Base-by-base conservation (phyloP, 2,888 invertebrate species). In the Neoscelio sp. region DNA sequence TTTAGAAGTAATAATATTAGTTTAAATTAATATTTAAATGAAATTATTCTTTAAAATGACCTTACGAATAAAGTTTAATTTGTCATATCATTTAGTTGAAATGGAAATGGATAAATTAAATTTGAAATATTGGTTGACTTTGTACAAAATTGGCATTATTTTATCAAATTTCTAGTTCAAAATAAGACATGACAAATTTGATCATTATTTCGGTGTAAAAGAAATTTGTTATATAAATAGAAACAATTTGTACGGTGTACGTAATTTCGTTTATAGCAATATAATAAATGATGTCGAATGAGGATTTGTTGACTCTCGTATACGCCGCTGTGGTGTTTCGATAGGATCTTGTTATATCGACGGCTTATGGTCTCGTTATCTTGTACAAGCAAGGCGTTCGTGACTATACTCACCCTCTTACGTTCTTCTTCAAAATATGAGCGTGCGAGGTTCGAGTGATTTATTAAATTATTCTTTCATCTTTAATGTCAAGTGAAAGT, bases 281-380 rank as follows among this genome's bases (percentile, higher is more conserved):
- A 48, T 65, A 65, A 71, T 42, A 78, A 74, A 74, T 74, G 74
- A 75, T 44, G 64, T 70, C 60, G 60, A 79, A 81, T 82, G 81
- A 83, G 78, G 76, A 82, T 75, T 73, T 71, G 71, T 80, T 68
- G 75, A 62, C 73, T 70, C 79, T 65, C 46, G 48, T 68, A 13
- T 33, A 65, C 44, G 58, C 48, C 62, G 44, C 46, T 35, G 4
- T 67, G 50, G 60, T 70, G 44, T 80, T 84, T 80, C 78, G 74
- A 73, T 80, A 58, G 75, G 65, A 83, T 83, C 85, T 85, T 85
- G 85, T 87, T 87, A 87, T 80, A 79, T 65, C 75, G 70, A 80
- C 74, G 81, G 60, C 82, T 85, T 84, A 80, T 84, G 84, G 81
- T 82, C 85, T 87, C 85, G 85, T 87, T 87, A 87, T 87, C 83